Percentiles rank a stretch among this genome's conserved stretches.
Conservation (phyloP, 2,113 vertebrate genomes). For the Chamaea fasciata region DNA sequence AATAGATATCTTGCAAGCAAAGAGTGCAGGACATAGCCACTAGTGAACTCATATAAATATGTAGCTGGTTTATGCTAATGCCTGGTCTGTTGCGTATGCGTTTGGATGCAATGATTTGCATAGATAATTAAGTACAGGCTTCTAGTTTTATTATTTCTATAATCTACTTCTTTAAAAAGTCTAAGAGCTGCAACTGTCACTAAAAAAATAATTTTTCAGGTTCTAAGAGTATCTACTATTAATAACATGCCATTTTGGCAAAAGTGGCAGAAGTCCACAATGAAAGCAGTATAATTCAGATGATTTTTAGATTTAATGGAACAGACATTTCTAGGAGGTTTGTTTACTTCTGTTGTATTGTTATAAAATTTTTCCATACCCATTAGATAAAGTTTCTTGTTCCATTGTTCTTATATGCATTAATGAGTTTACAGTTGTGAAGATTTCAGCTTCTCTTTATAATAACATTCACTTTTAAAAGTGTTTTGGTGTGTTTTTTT, state of each 20-base stretch:
- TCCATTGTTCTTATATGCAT: not conserved
- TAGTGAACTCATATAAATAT: not conserved
- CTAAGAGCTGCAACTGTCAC: not conserved
- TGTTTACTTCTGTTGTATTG: not conserved
- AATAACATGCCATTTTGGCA: not conserved
- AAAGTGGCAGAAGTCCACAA: not conserved
- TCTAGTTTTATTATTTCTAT: not conserved
- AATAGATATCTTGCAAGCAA: not conserved
- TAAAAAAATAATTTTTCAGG: not conserved
- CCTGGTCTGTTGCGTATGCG: not conserved
- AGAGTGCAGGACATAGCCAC: not conserved
- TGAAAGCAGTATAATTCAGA: not conserved
- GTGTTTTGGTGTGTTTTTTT: fast-evolving
- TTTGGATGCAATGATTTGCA: not conserved
- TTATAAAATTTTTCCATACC: not conserved
- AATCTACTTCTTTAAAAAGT: not conserved
- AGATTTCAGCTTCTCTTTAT: not conserved
- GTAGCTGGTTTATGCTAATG: not conserved
- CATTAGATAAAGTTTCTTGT: not conserved
- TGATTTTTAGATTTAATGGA: not conserved
- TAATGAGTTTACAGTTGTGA: not conserved
- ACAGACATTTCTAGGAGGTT: not conserved
- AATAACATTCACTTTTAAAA: not conserved
- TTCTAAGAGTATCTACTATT: not conserved
- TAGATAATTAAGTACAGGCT: not conserved